These are phyloP conservation scores for Rhabdomys pumilio DNA, from an alignment of 2,797 vertebrate species.

Conservation along the genomic window DNA sequence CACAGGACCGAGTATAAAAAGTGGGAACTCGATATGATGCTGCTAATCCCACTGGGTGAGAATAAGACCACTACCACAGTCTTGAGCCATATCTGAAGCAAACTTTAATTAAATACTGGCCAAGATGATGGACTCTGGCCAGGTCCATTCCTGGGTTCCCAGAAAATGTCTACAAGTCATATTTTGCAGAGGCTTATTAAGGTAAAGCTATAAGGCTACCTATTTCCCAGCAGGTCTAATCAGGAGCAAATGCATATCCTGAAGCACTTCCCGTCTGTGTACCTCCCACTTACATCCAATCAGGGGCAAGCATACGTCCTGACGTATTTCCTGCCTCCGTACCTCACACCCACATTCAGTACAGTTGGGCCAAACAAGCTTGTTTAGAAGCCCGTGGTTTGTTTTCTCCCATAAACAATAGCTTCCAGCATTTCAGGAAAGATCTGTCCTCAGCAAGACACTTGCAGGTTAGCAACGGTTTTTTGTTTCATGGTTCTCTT, in stretches of 20 bases:
- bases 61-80: not conserved
- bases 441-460: not conserved
- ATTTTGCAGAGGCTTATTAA: not conserved
- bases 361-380: not conserved
- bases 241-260: not conserved
- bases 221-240: not conserved
- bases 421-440: not conserved
- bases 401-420: not conserved
- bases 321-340: not conserved
- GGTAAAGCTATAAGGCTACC: not conserved
- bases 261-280: not conserved
- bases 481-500: not conserved
- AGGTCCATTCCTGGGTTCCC: not conserved
- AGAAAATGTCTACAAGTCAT: not conserved
- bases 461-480: not conserved
- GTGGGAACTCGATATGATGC: not conserved
- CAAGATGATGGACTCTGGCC: not conserved
- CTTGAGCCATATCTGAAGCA: not conserved
- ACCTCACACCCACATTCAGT: not conserved
- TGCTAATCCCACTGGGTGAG: not conserved
- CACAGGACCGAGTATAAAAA: slow-evolving; percentile 10
- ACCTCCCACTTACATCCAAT: not conserved
- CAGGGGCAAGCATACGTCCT: not conserved
- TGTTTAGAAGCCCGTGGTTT: not conserved
- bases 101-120: not conserved